Evolutionary conservation across 2,888 invertebrate genomes (phyloP).

Genomic region (Parascotia fuliginaria): DNA sequence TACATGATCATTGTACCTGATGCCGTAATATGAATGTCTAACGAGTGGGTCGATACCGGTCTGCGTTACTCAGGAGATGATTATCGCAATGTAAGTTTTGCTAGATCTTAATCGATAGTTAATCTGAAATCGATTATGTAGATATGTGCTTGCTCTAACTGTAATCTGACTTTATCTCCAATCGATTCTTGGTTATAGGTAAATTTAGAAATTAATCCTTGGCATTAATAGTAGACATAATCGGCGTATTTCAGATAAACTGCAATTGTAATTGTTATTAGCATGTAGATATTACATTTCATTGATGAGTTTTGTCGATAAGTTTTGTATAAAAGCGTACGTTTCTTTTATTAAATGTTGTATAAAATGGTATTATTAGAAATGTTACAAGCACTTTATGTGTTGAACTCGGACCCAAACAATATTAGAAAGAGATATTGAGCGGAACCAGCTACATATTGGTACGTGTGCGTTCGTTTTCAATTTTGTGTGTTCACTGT

Average conservation of each 20-base stretch:
- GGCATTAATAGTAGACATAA: slow-evolving; percentile 8
- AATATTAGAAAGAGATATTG: slow-evolving; percentile 32
- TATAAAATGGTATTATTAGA: slow-evolving; percentile 5
- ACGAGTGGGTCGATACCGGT: slow-evolving; percentile 42
- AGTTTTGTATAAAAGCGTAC: slow-evolving; percentile 16
- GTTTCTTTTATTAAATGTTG: slow-evolving; percentile 22
- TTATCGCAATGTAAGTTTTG: slow-evolving; percentile 48
- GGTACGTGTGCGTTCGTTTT: slow-evolving; percentile 28
- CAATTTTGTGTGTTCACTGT: slow-evolving; percentile 42
- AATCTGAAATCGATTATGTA: slow-evolving; percentile 45
- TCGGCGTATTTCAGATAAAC: slow-evolving; percentile 25
- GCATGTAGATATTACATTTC: slow-evolving; percentile 30
- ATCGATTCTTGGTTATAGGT: slow-evolving; percentile 29
- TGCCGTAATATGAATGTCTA: slow-evolving; percentile 45
- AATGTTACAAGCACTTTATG: slow-evolving; percentile 17
- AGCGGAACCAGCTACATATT: slow-evolving; percentile 28
- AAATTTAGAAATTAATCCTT: slow-evolving; percentile 41
- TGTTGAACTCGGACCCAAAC: slow-evolving; percentile 9
- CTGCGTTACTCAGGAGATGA: slow-evolving; percentile 33
- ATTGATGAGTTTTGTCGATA: slow-evolving; percentile 27
- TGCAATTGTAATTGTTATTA: slow-evolving; percentile 23
- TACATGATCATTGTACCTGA: slow-evolving; percentile 57
- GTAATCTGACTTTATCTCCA: slow-evolving; percentile 32
- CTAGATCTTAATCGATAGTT: slow-evolving; percentile 46
- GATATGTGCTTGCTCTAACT: slow-evolving; percentile 32